Evolutionary conservation across 2,888 invertebrate species (phyloP), one percentile per base, ranked within the genome.

Genomic region (Epistrophe grossulariae): DNA sequence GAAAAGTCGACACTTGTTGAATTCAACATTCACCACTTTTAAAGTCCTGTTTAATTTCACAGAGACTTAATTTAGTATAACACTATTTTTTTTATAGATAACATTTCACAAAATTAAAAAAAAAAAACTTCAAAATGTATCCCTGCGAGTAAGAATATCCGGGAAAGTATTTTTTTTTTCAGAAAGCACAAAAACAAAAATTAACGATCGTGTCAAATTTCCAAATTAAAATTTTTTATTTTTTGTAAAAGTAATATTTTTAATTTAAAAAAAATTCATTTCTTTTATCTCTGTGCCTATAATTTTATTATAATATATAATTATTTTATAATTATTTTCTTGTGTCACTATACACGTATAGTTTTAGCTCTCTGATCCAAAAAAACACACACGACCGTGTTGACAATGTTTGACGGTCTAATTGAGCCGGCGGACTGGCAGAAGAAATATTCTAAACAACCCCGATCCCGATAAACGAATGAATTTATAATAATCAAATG

Each of bases 391-490:
- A 70, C 83, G 74, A 84, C 79, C 70, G 60, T 64, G 57, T 71
- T 70, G 50, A 84, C 74, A 71, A 79, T 70, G 70, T 71, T 43
- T 70, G 74, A 76, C 74, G 64, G 64, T 84, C 84, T 79, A 84
- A 84, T 84, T 80, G 71, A 79, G 50, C 74, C 80, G 74, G 80
- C 76, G 74, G 80, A 71, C 74, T 84, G 48, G 64, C 74, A 64
- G 74, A 80, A 84, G 74, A 84, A 84, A 70, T 76, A 79, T 84
- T 84, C 84, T 84, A 64, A 80, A 79, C 84, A 84, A 84, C 84
- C 84, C 84, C 70, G 74, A 84, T 84, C 70, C 40, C 84, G 68
- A 80, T 79, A 84, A 84, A 74, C 64, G 84, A 84, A 79, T 84
- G 84, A 79, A 76, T 57, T 45, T 64, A 38, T 35, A 59, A 59